Base-by-base conservation (phyloP, 2,888 invertebrate species). In the Andricus quercusramuli region DNA sequence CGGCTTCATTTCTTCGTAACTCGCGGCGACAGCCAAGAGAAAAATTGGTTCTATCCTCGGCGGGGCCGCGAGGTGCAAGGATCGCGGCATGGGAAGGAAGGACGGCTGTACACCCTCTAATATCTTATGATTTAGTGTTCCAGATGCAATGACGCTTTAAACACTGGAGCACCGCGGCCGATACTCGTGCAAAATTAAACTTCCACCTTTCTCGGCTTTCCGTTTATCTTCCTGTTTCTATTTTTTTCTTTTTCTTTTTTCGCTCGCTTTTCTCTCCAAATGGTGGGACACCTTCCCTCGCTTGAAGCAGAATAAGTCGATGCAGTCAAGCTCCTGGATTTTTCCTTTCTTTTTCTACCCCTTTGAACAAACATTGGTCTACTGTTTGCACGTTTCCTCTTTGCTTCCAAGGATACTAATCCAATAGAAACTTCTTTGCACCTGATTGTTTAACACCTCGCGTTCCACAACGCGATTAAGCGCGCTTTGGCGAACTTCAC, bases 121-220 rank as follows among this genome's bases (percentile, higher is more conserved):
- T 91, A 91, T 91, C 90, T 88, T 88, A 90, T 92, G 92, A 92
- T 92, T 91, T 91, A 92, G 89, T 88, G 90, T 89, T 88, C 81
- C 81, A 87, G 88, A 88, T 90, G 89, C 90, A 88, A 88, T 87
- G 86, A 85, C 88, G 88, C 86, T 87, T 91, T 89, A 90, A 90
- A 91, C 88, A 87, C 84, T 83, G 80, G 78, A 67, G 82, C 78
- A 65, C 68, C 81, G 79, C 80, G 81, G 41, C 82, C 83, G 81
- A 82, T 84, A 82, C 82, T 84, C 37, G 81, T 83, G 84, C 87
- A 85, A 91, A 91, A 91, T 91, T 91, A 91, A 91, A 91, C 90
- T 89, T 87, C 84, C 86, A 74, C 74, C 74, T 74, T 74, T 59
- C 78, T 83, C 83, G 81, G 84, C 66, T 79, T 80, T 79, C 81